Percentiles rank a stretch among this genome's conserved stretches.
Conservation (phyloP, 2,113 vertebrate genomes). For the Erythrocercus mccallii region DNA sequence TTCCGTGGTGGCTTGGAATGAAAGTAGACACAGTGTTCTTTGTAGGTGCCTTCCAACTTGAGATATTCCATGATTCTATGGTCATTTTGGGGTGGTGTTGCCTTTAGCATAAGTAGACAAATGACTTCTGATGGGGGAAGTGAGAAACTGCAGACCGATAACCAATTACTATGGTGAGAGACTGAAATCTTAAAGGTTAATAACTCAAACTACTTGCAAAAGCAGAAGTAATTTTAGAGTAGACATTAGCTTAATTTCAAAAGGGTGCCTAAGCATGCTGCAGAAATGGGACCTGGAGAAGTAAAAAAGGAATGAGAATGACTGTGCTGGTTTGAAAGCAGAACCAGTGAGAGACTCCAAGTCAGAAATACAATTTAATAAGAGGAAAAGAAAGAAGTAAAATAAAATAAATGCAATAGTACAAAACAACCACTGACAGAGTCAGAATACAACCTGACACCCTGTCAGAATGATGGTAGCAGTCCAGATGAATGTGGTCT, state of each 20-base stretch:
- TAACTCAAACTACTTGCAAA: background rate
- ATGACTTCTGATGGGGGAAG: background rate
- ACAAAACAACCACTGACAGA: too few species aligned
- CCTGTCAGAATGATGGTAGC: too few species aligned
- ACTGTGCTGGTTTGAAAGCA: too few species aligned
- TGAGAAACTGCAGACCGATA: background rate
- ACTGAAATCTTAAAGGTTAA: background rate
- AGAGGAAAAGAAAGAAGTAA: too few species aligned
- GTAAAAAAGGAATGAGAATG: background rate
- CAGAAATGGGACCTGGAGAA: background rate
- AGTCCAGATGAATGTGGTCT: too few species aligned
- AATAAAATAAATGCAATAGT: too few species aligned
- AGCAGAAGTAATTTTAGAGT: background rate
- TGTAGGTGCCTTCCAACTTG: background rate
- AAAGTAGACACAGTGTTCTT: background rate
- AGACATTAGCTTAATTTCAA: background rate
- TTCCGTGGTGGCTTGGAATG: background rate
- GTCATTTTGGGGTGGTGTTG: background rate
- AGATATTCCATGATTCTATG: background rate
- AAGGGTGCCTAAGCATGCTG: background rate
- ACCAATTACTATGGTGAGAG: background rate
- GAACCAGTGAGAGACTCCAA: too few species aligned
- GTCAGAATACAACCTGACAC: too few species aligned
- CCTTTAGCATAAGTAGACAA: background rate
- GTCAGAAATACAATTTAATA: too few species aligned